Percentiles rank a stretch among this genome's conserved stretches.
Evolutionary conservation across 2,797 vertebrate genomes (phyloP).

Genomic region (Enteromius paludinosus): DNA sequence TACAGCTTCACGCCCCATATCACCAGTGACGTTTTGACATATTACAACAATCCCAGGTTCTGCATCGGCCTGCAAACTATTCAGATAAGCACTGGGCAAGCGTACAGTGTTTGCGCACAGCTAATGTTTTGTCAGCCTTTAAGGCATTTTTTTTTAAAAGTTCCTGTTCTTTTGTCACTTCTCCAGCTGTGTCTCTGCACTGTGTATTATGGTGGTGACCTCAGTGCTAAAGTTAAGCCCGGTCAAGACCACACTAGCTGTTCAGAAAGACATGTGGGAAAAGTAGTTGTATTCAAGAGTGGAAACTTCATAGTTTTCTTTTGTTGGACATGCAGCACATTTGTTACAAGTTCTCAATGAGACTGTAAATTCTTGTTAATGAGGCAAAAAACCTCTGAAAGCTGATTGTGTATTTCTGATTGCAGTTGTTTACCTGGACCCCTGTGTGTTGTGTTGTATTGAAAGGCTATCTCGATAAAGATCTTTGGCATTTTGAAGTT

Average conservation of each 20-base stretch:
- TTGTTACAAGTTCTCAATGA: background rate
- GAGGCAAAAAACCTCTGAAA: background rate
- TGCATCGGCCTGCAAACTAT: background rate
- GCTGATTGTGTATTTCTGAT: background rate
- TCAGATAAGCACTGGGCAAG: conserved; percentile 6
- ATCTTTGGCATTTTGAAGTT: conserved; percentile 33
- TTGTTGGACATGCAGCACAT: conserved; percentile 5
- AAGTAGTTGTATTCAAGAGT: conserved; percentile 5
- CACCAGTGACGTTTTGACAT: background rate
- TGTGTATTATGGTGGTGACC: conserved; percentile 22
- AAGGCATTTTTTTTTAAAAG: background rate
- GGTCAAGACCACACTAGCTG: conserved; percentile 24
- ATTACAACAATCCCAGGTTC: background rate
- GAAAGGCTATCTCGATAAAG: background rate
- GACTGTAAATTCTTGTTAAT: background rate
- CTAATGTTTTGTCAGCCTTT: conserved; percentile 23
- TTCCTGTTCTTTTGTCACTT: conserved; percentile 17
- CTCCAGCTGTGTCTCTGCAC: conserved; percentile 6
- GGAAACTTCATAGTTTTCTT: background rate
- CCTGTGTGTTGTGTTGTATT: conserved; percentile 4
- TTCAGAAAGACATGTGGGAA: conserved; percentile 7
- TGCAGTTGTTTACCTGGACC: conserved; percentile 4
- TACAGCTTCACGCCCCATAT: background rate
- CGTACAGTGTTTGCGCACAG: background rate
- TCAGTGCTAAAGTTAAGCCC: conserved; percentile 5